Evolutionary conservation across 2,113 vertebrate genomes (phyloP), one percentile per base, ranked within the genome.

Genomic region (Girardinichthys multiradiatus): DNA sequence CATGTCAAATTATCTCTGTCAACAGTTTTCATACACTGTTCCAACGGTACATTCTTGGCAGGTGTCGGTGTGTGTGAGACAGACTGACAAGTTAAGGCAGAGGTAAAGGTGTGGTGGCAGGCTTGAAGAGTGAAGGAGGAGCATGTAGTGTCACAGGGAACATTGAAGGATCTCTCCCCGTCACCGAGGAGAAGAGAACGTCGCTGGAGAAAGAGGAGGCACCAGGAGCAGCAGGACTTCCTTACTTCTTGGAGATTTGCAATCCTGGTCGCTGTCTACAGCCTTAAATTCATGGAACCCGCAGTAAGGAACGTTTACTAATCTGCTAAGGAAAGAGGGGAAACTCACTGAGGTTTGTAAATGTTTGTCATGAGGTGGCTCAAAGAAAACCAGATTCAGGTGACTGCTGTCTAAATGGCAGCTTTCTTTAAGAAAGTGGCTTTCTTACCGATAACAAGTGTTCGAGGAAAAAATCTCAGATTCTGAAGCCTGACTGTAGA

Each of bases 51-150:
- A 17, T 45, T 45, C 15, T 45, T 45, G 19, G 5, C 19, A 4
- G 42, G 3, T 13, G 37, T 6, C 14, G 13, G 57, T 28, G 27
- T 28, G n/a, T 14, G 10, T 45, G 33, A 62, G 51, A 37, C 31
- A 33, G 60, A 73, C 83, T 24, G 24, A 54, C 48, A 85, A 76
- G 87, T 82, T 66, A 2, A 84, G 82, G 66, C 87, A 81, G 54
- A 80, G 60, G 70, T 76, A 69, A 86, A 87, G 92, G 93, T 86
- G 92, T 88, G 91, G 84, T 85, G 7, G 67, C 14, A 8, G 67
- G n/a, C 26, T 42, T 33, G 31, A 29, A 27, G 27, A 59, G 19
- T 48, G 28, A 30, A 69, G 59, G 65, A 73, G 78, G 67, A 60
- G 77, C 61, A 24, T 63, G 26, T 1, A 37, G 76, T 61, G 35